These are phyloP conservation scores for Drosophila fungiperda DNA, from an alignment of 2,888 invertebrate genomes.

Conservation along the genomic window DNA sequence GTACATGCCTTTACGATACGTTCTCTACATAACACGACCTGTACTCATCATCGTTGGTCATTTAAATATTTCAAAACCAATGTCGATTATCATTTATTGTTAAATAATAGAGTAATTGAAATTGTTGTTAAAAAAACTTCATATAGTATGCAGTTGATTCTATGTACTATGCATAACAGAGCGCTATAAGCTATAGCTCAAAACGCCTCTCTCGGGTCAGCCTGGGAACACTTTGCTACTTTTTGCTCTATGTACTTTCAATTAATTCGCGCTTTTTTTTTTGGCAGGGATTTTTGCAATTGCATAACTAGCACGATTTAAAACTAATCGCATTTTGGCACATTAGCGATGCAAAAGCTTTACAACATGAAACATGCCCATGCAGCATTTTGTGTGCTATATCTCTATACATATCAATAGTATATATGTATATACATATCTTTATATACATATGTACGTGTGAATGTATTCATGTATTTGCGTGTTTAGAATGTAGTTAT, in stretches of 20 bases:
- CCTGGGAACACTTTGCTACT: constrained; percentile 16
- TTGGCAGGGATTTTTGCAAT: neutral
- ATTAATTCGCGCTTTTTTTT: neutral
- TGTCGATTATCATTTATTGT: constrained; percentile 40
- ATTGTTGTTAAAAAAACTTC: constrained; percentile 32
- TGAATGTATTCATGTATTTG: neutral
- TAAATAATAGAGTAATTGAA: constrained; percentile 40
- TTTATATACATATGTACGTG: neutral
- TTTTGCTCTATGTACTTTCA: neutral
- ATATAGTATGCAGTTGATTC: neutral
- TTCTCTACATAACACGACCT: constrained; percentile 84
- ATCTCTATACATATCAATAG: neutral
- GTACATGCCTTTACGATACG: constrained; percentile 80
- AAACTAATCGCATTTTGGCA: constrained; percentile 26
- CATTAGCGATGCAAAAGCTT: constrained; percentile 69
- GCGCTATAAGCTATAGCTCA: constrained; percentile 4
- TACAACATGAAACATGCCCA: constrained; percentile 74
- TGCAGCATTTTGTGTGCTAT: constrained; percentile 45
- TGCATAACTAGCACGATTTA: constrained; percentile 5
- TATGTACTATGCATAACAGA: neutral
- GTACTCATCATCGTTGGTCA: constrained; percentile 66
- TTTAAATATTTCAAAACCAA: constrained; percentile 23
- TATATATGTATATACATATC: neutral
- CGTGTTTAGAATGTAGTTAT: neutral
- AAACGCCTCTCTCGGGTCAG: constrained; percentile 2